These are phyloP conservation scores for Busseola fusca DNA, from an alignment of 2,888 invertebrate species.

Conservation along the genomic window DNA sequence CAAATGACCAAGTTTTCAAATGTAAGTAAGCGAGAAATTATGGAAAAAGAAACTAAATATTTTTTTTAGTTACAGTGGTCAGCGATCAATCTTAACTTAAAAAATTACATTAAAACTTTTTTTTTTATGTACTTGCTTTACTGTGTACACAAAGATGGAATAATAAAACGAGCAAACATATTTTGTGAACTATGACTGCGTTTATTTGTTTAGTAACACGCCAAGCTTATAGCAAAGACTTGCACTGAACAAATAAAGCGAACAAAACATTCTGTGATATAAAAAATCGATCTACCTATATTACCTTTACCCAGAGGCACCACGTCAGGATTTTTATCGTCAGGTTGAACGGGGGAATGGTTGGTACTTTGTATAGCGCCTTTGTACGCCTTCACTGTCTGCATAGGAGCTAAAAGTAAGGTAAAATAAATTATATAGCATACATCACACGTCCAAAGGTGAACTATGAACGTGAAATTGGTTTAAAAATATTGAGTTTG, in stretches of 20 bases:
- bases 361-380: conserved; percentile 90
- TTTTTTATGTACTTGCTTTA: conserved; percentile 1
- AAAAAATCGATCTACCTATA: conserved; percentile 57
- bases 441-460: conserved; percentile 41
- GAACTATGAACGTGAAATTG: conserved; percentile 45
- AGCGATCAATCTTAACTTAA: conserved; percentile 45
- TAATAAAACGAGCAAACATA: conserved; percentile 1
- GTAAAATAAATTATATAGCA: conserved; percentile 44
- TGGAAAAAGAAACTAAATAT: background rate
- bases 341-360: conserved; percentile 91
- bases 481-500: conserved; percentile 44
- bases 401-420: conserved; percentile 79
- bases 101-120: conserved; percentile 49
- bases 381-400: conserved; percentile 89
- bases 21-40: background rate
- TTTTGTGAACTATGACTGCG: conserved; percentile 12
- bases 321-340: conserved; percentile 97
- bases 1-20: conserved; percentile 30
- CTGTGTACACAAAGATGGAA: conserved; percentile 5
- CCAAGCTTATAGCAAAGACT: conserved; percentile 4
- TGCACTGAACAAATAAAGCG: conserved; percentile 14
- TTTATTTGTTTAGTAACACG: conserved; percentile 19
- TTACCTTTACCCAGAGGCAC: conserved; percentile 96
- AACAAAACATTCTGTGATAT: conserved; percentile 46
- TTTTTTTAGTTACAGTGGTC: conserved; percentile 8